Evolutionary conservation across 2,113 vertebrate species (phyloP), one percentile per base, ranked within the genome.

Genomic region (Herpetotheres cachinnans): DNA sequence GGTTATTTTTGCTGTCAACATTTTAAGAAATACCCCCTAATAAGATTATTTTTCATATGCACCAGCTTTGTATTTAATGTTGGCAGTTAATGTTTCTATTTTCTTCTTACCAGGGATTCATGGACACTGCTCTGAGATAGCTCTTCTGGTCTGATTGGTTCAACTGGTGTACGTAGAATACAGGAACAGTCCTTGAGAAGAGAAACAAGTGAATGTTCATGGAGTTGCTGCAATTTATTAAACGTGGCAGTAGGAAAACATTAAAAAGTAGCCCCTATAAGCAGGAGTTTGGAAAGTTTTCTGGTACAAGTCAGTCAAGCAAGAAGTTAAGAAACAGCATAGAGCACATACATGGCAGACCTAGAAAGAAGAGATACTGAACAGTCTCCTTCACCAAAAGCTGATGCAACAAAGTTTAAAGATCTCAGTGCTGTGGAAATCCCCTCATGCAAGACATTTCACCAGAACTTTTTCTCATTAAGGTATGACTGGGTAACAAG

Each of bases 121-220:
- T 97, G 98, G 96, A 98, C 95, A 97, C 98, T 98, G 97, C 98
- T 98, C 96, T 99, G 98, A 97, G 99, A 99, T 62, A 98, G 98
- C 86, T 99, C 99, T 97, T 99, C 99, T 97, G 98, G 97, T 98
- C 98, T 98, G 97, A 99, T 98, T 82, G 99, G 97, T 98, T 99
- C 99, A 98, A 99, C 99, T 96, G 98, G 98, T 94, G 99, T 98
- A 97, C 99, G 98, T 92, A 99, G 99, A 98, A 99, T 98, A 96
- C 99, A 99, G 98, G 99, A 99, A 98, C 99, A 99, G 98, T 99
- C 99, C 99, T 99, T 92, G 29, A 95, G 93, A 97, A 85, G 21
- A 94, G 44, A 79, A 95, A 72, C 9, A 77, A 80, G 25, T 42
- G 55, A 87, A 65, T 46, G 8, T 32, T 72, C 59, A 7, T 30